Evolutionary conservation across 2,797 vertebrate species (phyloP).

Genomic region (Silurus lanzhouensis): DNA sequence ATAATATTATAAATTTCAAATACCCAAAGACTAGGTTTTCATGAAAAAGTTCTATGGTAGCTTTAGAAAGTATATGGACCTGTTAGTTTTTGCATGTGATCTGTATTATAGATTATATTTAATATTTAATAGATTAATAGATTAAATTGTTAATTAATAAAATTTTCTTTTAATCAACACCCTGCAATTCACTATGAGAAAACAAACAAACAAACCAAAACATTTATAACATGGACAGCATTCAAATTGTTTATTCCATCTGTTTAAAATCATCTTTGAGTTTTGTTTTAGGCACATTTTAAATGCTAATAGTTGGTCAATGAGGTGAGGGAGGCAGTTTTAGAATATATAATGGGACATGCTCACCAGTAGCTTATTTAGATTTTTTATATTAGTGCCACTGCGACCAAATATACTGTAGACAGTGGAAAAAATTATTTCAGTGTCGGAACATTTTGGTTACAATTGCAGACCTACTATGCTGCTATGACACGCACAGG

Average conservation of each 20-base stretch:
- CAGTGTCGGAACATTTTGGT: neutral
- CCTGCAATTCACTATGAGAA: neutral
- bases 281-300: neutral
- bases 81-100: neutral
- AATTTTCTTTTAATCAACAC: no score
- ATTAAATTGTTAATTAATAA: neutral
- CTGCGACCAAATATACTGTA: neutral
- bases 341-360: neutral
- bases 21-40: neutral
- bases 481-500: neutral
- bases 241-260: neutral
- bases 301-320: neutral
- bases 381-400: no score
- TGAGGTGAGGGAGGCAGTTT: neutral
- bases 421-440: neutral
- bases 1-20: neutral
- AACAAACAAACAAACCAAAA: neutral
- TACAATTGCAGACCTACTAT: neutral
- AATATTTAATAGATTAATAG: neutral
- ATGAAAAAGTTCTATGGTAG: neutral
- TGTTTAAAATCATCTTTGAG: neutral
- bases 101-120: neutral
- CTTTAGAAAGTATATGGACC: neutral
- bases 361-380: neutral
- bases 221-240: no score